Base-by-base conservation (phyloP, 1,140 invertebrate genomes). In the Psix sp. region DNA sequence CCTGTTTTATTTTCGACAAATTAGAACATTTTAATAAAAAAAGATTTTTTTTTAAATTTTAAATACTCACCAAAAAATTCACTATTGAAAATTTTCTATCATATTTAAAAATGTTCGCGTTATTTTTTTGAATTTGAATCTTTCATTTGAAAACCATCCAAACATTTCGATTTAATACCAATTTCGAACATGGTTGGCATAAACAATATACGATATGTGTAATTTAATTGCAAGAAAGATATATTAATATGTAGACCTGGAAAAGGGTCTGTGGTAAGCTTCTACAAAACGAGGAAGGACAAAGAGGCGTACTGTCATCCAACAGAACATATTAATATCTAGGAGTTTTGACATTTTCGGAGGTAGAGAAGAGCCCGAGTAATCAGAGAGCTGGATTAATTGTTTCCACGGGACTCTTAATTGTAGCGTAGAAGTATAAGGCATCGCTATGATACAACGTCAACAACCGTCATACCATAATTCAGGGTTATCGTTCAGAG, bases 351-450 rank as follows among this genome's bases (percentile, higher is more conserved):
- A 85, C 84, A 68, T 84, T 78, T 84, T 67, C 43, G 62, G 62
- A 67, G 54, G 60, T 56, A 60, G 42, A 42, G 52, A 40, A 31
- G 43, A 52, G 74, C 72, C 65, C 75, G 76, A 86, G 82, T 83
- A 87, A 86, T 86, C 82, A 86, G 80, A 80, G 77, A 80, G 76
- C 68, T 83, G 83, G 84, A 87, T 86, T 86, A 87, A 87, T 87
- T 86, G 84, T 86, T 86, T 86, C 80, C 81, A 79, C 72, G 80
- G 84, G 82, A 82, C 79, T 84, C 77, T 82, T 82, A 76, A 49
- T 67, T 73, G 62, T 29, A 43, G 38, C 70, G 68, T 65, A 74
- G 70, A 66, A 74, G 72, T 42, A 39, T 62, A 62, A 75, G 74
- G 70, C 66, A 82, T 76, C 70, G 40, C 15, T 24, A 66, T 71